phyloP scores from a whole-genome alignment of 2,888 invertebrate species.

The Nemotelus pantherinus region DNA sequence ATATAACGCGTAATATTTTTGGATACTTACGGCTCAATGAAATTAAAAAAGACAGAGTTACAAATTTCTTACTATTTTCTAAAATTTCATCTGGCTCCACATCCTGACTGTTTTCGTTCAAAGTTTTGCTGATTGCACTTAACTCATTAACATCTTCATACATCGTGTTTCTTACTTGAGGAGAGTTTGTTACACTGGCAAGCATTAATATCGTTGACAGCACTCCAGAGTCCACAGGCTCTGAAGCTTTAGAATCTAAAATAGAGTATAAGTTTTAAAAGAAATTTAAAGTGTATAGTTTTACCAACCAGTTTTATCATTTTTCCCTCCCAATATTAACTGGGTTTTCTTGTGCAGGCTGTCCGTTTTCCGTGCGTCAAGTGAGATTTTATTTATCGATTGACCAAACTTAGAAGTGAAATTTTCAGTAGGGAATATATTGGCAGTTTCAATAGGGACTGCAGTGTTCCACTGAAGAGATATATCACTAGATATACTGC shows the following conservation, averaged over 20 bases:
- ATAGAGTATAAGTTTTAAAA: background rate
- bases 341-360: too few species aligned
- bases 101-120: slow-evolving; percentile 61
- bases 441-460: too few species aligned
- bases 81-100: slow-evolving; percentile 55
- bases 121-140: slow-evolving; percentile 62
- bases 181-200: slow-evolving; percentile 60
- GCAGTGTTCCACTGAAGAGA: background rate
- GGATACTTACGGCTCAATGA: background rate
- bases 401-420: too few species aligned
- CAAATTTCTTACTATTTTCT: background rate
- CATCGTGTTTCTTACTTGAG: slow-evolving; percentile 53
- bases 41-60: background rate
- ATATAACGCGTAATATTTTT: too few species aligned
- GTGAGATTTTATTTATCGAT: too few species aligned
- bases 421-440: too few species aligned
- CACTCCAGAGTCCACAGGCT: slow-evolving; percentile 62
- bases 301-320: too few species aligned
- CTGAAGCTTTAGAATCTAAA: slow-evolving; percentile 56
- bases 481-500: slow-evolving; percentile 53
- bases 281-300: too few species aligned
- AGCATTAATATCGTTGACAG: slow-evolving; percentile 63
- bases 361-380: too few species aligned
- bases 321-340: too few species aligned
- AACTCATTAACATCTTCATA: slow-evolving; percentile 59